These are phyloP conservation scores for Alcedo quadribrachys DNA, from an alignment of 2,797 vertebrate genomes.

Conservation along the genomic window DNA sequence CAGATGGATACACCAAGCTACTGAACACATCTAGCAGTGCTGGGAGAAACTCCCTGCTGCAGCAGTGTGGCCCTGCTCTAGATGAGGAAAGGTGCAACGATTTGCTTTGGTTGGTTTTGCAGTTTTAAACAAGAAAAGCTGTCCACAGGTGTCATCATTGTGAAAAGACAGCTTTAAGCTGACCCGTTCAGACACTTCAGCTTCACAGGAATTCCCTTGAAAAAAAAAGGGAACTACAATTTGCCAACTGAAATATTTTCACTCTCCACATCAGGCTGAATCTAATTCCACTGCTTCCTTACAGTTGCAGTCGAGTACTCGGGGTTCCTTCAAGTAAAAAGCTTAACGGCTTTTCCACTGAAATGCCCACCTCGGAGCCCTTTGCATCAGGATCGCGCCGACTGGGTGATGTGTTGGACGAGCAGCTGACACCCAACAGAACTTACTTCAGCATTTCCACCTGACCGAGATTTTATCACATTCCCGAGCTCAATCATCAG, in stretches of 20 bases:
- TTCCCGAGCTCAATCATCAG: not conserved
- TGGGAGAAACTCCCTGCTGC: not conserved
- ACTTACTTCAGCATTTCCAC: not conserved
- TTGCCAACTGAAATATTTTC: conserved; percentile 61
- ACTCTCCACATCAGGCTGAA: conserved; percentile 32
- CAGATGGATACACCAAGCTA: not conserved
- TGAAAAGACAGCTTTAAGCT: not conserved
- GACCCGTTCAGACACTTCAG: not conserved
- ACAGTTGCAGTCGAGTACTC: not conserved
- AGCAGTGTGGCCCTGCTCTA: not conserved
- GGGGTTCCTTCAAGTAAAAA: not conserved
- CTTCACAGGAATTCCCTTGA: conserved; percentile 30
- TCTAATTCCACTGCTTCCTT: conserved; percentile 44
- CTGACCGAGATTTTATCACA: not conserved
- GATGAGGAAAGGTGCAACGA: not conserved
- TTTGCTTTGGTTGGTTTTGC: no score
- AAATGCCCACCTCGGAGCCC: not conserved
- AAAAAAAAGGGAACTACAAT: conserved; percentile 3
- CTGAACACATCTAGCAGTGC: not conserved
- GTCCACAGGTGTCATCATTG: not conserved
- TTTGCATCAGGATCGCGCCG: not conserved
- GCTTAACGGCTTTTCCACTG: not conserved
- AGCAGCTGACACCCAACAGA: not conserved
- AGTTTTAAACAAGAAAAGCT: not conserved
- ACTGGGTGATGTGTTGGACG: not conserved